Conservation (phyloP, 2,113 vertebrate species). For the Brienomyrus longianalis region DNA sequence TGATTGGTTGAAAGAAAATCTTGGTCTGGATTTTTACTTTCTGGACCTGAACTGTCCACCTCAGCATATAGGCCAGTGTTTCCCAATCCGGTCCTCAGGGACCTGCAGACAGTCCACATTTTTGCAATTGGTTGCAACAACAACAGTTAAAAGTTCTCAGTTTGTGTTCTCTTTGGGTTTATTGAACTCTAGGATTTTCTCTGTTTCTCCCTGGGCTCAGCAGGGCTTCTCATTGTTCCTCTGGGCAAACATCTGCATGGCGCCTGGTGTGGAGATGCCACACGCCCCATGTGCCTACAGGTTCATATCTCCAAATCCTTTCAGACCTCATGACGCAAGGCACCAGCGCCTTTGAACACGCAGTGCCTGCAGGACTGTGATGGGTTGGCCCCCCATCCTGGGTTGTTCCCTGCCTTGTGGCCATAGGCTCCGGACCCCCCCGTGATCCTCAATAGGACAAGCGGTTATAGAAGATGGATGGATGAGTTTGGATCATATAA, state of each 20-base stretch:
- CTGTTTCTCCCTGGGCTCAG: neutral
- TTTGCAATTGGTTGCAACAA: neutral
- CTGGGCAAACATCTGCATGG: neutral
- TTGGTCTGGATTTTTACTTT: too few relatives aligned
- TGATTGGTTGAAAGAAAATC: too few relatives aligned
- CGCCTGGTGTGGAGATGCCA: neutral
- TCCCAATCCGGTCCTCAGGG: neutral
- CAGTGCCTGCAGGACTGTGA: too few relatives aligned
- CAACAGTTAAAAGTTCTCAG: neutral
- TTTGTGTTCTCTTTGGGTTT: neutral
- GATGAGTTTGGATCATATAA: neutral
- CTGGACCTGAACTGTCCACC: too few relatives aligned
- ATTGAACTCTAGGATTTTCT: neutral
- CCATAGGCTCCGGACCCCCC: neutral
- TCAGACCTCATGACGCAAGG: too few relatives aligned
- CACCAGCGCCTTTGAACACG: too few relatives aligned
- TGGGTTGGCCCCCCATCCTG: neutral
- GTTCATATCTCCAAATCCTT: neutral
- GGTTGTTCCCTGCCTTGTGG: neutral
- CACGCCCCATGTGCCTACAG: neutral
- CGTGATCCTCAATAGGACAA: neutral
- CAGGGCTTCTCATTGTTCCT: neutral
- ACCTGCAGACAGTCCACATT: neutral
- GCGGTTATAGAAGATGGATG: neutral
- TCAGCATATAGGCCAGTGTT: neutral